Percentiles rank a stretch among this genome's conserved stretches.
These are phyloP conservation scores for Sabellastarte sp. DNA, from an alignment of 2,888 invertebrate species.

Conservation along the genomic window DNA sequence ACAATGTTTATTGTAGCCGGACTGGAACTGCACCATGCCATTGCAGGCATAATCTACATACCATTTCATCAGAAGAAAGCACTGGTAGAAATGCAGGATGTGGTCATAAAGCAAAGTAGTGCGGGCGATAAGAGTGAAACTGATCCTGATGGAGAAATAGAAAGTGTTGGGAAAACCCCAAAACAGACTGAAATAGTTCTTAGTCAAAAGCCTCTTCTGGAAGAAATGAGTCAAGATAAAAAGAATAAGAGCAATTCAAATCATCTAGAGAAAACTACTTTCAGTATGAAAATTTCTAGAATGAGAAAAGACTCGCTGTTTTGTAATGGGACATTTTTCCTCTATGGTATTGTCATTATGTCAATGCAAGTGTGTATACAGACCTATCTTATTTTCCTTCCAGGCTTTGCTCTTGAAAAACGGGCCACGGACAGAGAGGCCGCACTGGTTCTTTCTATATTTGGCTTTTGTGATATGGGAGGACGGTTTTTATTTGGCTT, in stretches of 20 bases:
- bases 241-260: no score
- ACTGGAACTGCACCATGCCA: not conserved
- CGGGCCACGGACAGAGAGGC: not conserved
- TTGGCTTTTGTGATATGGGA: not conserved
- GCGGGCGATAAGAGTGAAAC: not conserved
- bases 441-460: not conserved
- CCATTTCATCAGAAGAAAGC: not conserved
- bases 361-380: not conserved
- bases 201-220: not conserved
- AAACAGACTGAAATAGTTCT: no score
- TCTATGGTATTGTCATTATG: not conserved
- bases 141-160: not conserved
- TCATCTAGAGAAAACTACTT: not conserved
- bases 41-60: not conserved
- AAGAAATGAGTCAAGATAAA: no score
- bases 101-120: not conserved
- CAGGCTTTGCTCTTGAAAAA: not conserved
- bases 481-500: not conserved
- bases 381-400: slow-evolving; percentile 1
- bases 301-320: not conserved
- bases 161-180: not conserved
- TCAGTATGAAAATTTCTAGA: not conserved
- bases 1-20: not conserved
- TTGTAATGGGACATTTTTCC: not conserved
- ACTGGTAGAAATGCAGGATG: not conserved